A percentile compares a stretch with the other conserved stretches of the same genome.
Evolutionary conservation across 2,113 vertebrate genomes (phyloP).

Genomic region (Cettia cetti): DNA sequence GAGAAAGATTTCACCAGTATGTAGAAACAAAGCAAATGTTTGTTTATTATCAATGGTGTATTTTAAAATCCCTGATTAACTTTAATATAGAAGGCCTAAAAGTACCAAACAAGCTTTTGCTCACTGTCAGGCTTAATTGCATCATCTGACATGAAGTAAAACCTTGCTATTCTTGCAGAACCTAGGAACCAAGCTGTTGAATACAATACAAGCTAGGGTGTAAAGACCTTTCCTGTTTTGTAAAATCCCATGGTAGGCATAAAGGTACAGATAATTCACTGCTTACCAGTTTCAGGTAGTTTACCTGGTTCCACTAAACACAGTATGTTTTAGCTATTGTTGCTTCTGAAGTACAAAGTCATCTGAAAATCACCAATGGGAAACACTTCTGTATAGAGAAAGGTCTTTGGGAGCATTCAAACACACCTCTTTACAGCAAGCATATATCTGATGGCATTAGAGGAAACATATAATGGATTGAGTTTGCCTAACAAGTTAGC

Average conservation of each 20-base stretch:
- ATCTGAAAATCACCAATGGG: background rate
- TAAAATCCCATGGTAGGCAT: background rate
- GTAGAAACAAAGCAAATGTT: background rate
- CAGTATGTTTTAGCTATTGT: background rate
- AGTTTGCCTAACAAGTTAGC: background rate
- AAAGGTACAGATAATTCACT: background rate
- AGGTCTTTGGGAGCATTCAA: background rate
- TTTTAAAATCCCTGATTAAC: background rate
- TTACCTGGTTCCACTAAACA: background rate
- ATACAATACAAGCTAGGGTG: background rate
- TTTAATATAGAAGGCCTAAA: background rate
- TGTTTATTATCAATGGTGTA: background rate
- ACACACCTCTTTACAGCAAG: background rate
- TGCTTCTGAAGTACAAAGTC: background rate
- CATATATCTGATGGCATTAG: accelerated
- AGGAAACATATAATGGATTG: background rate
- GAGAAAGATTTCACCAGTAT: background rate
- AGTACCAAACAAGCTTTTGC: background rate
- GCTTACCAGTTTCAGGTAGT: background rate
- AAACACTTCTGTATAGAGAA: background rate
- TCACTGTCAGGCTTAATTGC: background rate
- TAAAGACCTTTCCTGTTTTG: background rate
- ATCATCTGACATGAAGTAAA: background rate
- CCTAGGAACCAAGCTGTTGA: background rate
- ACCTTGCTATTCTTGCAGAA: background rate